Base-by-base conservation (phyloP, 2,113 vertebrate species). In the Macaca nemestrina region DNA sequence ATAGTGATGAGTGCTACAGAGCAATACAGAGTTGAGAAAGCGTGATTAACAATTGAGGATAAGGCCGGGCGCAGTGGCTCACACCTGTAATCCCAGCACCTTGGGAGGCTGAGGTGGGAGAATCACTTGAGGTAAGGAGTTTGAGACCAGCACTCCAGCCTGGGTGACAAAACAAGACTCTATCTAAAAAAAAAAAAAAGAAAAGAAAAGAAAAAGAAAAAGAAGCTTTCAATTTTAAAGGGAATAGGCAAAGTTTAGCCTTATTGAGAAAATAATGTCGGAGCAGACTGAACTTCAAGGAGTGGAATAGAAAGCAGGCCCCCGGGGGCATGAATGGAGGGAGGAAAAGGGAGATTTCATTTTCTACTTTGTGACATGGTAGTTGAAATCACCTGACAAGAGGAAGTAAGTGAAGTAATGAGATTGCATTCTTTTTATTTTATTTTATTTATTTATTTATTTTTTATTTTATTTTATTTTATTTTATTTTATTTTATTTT, bases 321-420 rank as follows among this genome's bases (percentile, higher is more conserved):
- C 0, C 2, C 2, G n/a, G 6, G 9, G 8, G 30, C 3, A 11
- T 14, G 11, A 48, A 18, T 38, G 12, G 23, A 70, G 57, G 32
- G 12, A 79, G 2, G 17, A 8, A 40, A 25, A 85, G n/a, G 16
- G 30, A 68, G 32, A 48, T 32, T 45, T 57, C 18, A 8, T 8
- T 55, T 57, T 90, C 67, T 79, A 48, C 9, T 70, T 40, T 48
- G 17, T 73, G 48, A 59, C 9, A 4, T 17, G 3, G 20, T 18
- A 59, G 70, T 38, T 84, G 18, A 68, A 70, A 67, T 67, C 30
- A 48, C 35, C 14, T 35, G 38, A 78, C 30, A 57, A 70, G 80
- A 48, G 23, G 32, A 18, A 79, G 43, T 27, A 73, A 50, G 9
- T 40, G 61, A 50, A 52, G 27, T 43, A 43, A 10, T 59, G 35